Evolutionary conservation across 2,888 invertebrate genomes (phyloP), one percentile per base, ranked within the genome.

Genomic region (Lypha dubia): DNA sequence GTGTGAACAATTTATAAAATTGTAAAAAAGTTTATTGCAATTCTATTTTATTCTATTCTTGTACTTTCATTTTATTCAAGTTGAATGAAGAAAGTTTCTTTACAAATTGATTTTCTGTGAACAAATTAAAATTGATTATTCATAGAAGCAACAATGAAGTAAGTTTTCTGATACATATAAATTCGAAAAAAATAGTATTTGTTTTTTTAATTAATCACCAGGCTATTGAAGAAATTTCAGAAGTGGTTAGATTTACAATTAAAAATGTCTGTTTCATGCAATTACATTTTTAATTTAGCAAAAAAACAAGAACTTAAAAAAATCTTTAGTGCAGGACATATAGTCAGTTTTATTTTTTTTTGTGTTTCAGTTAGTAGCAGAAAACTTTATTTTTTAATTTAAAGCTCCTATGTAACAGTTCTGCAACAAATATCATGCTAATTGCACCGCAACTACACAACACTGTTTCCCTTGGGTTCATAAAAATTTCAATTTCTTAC

Each of bases 1-100:
- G 74, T 81, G 80, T 56, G 53, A 81, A 75, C 62, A 62, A 62
- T 75, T 81, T 68, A 53, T 53, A 46, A 81, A 75, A 75, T 53
- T 44, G 60, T 75, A 60, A n/a, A 75, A n/a, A 74, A 56, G 44
- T 80, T 80, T 65, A 67, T 74, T 41, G 79, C 41, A 41, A 51
- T 80, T 65, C 60, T 38, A 22, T 35, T 67, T 20, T 58, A 51
- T 44, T 74, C 41, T 53, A 13, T 35, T 32, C 22, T 56, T 8
- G 32, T 35, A 28, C 17, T 75, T 62, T 53, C 9, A 35, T 75
- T 73, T 44, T 28, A n/a, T 20, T n/a, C 44, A 28, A 81, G 74
- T 68, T 74, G 75, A 81, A 75, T 62, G 68, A 62, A 53, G 51
- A 53, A 81, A 62, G 62, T 62, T 68, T 53, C 60, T 53, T n/a